Percentiles rank a stretch among this genome's conserved stretches.
Evolutionary conservation across 1,140 invertebrate genomes (phyloP).

Genomic region (Brachionus koreanus): DNA sequence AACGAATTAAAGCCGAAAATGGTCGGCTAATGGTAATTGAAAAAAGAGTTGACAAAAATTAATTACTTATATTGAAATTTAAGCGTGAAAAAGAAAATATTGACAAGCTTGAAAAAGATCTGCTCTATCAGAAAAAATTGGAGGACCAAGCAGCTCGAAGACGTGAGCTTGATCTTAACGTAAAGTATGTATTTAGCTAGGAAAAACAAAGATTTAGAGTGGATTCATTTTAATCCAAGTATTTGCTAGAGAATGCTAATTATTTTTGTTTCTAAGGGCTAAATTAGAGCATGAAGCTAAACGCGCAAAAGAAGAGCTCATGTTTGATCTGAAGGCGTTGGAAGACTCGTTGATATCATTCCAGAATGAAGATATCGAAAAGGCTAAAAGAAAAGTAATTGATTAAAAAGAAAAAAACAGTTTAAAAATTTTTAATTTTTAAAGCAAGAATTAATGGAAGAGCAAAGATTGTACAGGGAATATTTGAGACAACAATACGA

Average conservation of each 20-base stretch:
- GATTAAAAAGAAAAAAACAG: not conserved
- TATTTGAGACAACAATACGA: constrained; percentile 23
- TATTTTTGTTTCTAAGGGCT: not conserved
- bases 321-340: constrained; percentile 39
- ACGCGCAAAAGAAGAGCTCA: constrained; percentile 37
- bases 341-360: constrained; percentile 37
- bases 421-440: not conserved
- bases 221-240: not conserved
- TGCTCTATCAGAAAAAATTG: constrained; percentile 21
- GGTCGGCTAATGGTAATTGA: not conserved
- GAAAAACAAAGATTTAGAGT: not conserved
- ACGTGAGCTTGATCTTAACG: constrained; percentile 20
- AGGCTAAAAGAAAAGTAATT: constrained; percentile 31
- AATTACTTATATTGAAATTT: not conserved
- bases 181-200: not conserved
- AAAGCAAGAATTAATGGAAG: constrained; percentile 35
- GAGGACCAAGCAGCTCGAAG: constrained; percentile 37
- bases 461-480: constrained; percentile 26
- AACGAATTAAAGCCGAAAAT: constrained; percentile 26
- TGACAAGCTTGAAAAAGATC: constrained; percentile 33
- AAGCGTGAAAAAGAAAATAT: constrained; percentile 37
- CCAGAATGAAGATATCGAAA: constrained; percentile 28
- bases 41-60: not conserved
- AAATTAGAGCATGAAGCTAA: constrained; percentile 14
- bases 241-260: not conserved